These are phyloP conservation scores for Apistogramma diplotaenia DNA, from an alignment of 2,113 vertebrate genomes.

Conservation along the genomic window DNA sequence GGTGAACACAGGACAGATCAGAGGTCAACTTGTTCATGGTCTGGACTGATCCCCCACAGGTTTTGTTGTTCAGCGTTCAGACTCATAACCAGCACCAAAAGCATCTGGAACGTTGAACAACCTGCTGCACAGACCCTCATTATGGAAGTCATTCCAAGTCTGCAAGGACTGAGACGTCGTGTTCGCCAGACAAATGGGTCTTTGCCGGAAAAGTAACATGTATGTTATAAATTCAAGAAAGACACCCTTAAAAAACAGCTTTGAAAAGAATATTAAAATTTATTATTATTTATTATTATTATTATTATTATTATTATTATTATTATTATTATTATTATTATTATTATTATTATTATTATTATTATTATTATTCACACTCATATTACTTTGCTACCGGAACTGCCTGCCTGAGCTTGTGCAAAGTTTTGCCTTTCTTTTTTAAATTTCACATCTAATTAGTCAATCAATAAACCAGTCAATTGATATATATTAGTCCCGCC, in stretches of 20 bases:
- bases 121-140: conserved; percentile 31
- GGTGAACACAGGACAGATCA: conserved; percentile 75
- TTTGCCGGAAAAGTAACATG: neutral
- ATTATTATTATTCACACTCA: too few species aligned
- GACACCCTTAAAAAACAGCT: neutral
- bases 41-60: conserved; percentile 84
- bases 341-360: too few species aligned
- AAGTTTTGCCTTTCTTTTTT: neutral
- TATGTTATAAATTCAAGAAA: neutral
- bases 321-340: too few species aligned
- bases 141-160: neutral
- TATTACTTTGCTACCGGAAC: too few species aligned
- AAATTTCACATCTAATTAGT: neutral
- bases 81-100: conserved; percentile 76
- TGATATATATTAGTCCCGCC: neutral
- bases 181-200: neutral
- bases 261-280: neutral
- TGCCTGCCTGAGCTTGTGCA: neutral
- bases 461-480: neutral
- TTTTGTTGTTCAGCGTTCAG: conserved; percentile 69
- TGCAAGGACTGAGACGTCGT: too few species aligned
- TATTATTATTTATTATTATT: too few species aligned
- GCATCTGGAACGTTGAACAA: conserved; percentile 53
- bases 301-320: too few species aligned
- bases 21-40: conserved; percentile 86